Evolutionary conservation across 2,888 invertebrate species (phyloP).

Genomic region (Stenolophus ochropezus): DNA sequence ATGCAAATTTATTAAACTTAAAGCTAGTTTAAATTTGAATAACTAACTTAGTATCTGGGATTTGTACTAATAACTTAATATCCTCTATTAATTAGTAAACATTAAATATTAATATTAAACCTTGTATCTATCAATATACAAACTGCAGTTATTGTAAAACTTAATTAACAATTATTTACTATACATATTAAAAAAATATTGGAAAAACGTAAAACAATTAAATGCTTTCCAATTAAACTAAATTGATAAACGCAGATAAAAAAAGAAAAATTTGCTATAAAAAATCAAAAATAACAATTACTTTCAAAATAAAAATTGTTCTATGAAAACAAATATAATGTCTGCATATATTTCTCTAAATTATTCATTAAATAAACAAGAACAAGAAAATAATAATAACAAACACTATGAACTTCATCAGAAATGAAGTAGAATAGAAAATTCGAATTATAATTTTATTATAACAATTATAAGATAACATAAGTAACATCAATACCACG

Average conservation of each 20-base stretch:
- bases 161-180: not conserved
- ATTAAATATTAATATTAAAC: not conserved
- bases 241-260: not conserved
- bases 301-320: no score
- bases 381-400: no score
- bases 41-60: conserved; percentile 9
- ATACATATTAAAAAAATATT: not conserved
- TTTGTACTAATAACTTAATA: conserved; percentile 6
- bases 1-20: conserved; percentile 33
- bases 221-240: not conserved
- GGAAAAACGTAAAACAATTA: not conserved
- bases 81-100: not conserved
- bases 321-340: no score
- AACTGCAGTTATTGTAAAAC: not conserved
- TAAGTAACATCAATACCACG: no score
- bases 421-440: no score
- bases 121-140: not conserved
- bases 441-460: no score
- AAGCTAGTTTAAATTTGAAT: conserved; percentile 13
- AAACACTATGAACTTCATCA: no score
- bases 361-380: no score
- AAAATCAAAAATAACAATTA: no score
- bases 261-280: not conserved
- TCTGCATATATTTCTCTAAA: no score
- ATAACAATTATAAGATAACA: no score